These are phyloP conservation scores for Leptinotarsa haldemani DNA, from an alignment of 2,888 invertebrate species.

Conservation along the genomic window DNA sequence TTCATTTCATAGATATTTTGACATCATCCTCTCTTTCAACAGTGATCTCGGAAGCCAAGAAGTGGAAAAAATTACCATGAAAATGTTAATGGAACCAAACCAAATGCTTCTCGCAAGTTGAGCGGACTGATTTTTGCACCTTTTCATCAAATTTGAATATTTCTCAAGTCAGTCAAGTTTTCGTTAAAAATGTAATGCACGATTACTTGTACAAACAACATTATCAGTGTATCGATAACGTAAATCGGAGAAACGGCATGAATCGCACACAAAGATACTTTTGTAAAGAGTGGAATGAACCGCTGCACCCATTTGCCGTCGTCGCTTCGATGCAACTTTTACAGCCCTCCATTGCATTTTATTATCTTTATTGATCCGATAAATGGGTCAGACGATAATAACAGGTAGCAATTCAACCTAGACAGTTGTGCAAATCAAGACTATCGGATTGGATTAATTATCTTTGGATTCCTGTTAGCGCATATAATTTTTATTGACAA, in stretches of 20 bases:
- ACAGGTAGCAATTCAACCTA: conserved; percentile 26
- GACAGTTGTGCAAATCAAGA: conserved; percentile 19
- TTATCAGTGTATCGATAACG: not conserved
- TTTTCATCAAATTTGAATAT: not conserved
- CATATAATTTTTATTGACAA: conserved; percentile 3
- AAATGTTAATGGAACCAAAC: too few species aligned
- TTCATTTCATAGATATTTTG: too few species aligned
- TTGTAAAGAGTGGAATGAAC: conserved; percentile 15
- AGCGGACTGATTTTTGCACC: too few species aligned
- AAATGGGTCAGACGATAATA: conserved; percentile 38
- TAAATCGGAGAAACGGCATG: not conserved
- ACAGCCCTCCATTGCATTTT: conserved; percentile 1
- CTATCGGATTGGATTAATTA: conserved; percentile 9
- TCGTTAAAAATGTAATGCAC: not conserved
- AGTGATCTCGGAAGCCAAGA: too few species aligned
- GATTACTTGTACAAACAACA: not conserved
- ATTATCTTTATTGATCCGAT: conserved; percentile 32
- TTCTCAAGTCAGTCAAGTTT: not conserved
- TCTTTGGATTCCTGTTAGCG: conserved; percentile 11
- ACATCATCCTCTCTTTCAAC: too few species aligned
- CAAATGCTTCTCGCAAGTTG: too few species aligned
- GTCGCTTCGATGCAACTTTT: not conserved
- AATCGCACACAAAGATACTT: conserved; percentile 1
- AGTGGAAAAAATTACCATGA: too few species aligned
- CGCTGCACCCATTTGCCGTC: conserved; percentile 4